Conservation (phyloP, 1,140 invertebrate species). For the Papilio helenus region DNA sequence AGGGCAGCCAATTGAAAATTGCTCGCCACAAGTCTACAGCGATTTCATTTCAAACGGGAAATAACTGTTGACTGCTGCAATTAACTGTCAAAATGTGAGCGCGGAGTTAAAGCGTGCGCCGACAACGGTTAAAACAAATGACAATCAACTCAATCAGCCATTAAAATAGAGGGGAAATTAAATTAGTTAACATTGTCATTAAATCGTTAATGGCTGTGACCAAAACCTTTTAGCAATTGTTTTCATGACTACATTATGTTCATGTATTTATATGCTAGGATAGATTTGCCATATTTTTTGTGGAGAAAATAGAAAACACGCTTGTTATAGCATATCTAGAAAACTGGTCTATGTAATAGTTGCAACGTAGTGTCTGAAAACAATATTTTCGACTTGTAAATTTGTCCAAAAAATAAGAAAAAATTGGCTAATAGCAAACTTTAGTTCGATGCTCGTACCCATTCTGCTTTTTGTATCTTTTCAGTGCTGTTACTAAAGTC, state of each 20-base stretch:
- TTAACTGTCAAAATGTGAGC: slow-evolving; percentile 31
- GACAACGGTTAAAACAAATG: neutral
- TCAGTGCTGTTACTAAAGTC: no score
- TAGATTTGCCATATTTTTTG: neutral
- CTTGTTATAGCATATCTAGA: no score
- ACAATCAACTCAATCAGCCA: neutral
- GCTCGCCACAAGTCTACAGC: slow-evolving; percentile 13
- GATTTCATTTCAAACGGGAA: slow-evolving; percentile 37
- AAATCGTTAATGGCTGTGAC: neutral
- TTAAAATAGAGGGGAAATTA: neutral
- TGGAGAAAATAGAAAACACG: no score
- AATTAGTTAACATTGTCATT: neutral
- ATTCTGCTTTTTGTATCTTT: no score
- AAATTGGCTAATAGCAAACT: no score
- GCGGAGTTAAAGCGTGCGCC: neutral
- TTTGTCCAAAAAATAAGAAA: no score
- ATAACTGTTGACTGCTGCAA: slow-evolving; percentile 29
- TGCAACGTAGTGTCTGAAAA: no score
- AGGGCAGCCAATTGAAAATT: slow-evolving; percentile 15
- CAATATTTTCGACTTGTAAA: no score
- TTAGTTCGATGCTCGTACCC: no score
- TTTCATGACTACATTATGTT: neutral
- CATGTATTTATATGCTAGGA: neutral
- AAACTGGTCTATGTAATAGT: no score
- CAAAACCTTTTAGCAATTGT: slow-evolving; percentile 10